Base-by-base conservation (phyloP, 2,113 vertebrate species). In the Megaptera novaeangliae region DNA sequence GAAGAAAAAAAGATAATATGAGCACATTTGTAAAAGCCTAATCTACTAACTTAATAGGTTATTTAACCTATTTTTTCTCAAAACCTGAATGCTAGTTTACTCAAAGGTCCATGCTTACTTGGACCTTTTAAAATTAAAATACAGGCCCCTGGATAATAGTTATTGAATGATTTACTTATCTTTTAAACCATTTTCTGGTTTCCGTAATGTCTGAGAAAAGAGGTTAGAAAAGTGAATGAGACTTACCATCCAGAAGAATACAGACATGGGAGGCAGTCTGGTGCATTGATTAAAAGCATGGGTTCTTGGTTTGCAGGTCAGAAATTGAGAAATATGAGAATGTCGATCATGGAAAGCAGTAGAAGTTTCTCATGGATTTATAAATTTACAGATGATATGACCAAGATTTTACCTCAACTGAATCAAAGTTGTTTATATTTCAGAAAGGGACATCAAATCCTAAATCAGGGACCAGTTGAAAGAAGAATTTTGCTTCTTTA, bases 371-470 rank as follows among this genome's bases (percentile, higher is more conserved):
- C 5, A 3, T 12, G 4, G 14, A 46, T 78, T 92, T 66, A 77
- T n/a, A 89, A 52, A 72, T 34, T 77, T 64, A 86, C 7, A 91
- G 68, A 64, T 78, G 11, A 18, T 57, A 59, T 57, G 27, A 66
- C 5, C 29, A 63, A 66, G 12, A 18, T 46, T 89, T 83, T 68
- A 46, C 6, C 66, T 92, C 31, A 84, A 6, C 7, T 74, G 36
- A 89, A 61, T 94, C 61, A 90, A 86, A 91, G 49, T 41, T 88
- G 46, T 68, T 95, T 85, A n/a, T 44, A 44, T 55, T 91, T n/a
- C 14, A 81, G 87, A 52, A 96, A 92, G 2, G 2, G 17, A 83
- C 44, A 74, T 41, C 36, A n/a, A 63, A 63, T 83, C 41, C 15
- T 44, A 92, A 93, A 31, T 34, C 68, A 64, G 6, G n/a, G 41